phyloP scores from a whole-genome alignment of 2,888 invertebrate genomes.

The Stenoptilia bipunctidactyla region DNA sequence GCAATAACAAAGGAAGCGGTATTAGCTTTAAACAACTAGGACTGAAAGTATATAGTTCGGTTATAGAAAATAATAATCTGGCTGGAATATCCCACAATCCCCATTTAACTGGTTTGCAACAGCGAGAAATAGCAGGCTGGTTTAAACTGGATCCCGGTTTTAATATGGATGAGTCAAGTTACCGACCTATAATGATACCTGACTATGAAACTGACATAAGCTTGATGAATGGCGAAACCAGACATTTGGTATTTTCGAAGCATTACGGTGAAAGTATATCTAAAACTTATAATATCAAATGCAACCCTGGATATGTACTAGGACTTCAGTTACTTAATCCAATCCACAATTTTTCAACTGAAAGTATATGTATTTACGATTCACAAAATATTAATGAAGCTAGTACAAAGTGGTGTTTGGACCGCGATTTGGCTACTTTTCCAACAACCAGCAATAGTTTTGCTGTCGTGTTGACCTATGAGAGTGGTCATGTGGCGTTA shows the following conservation, averaged over 20 bases:
- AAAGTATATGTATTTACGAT: constrained; percentile 84
- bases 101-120: constrained; percentile 83
- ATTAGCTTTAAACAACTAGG: constrained; percentile 92
- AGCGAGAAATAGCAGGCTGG: constrained; percentile 94
- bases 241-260: constrained; percentile 83
- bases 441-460: constrained; percentile 90
- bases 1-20: constrained; percentile 88
- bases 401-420: constrained; percentile 81
- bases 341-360: constrained; percentile 88
- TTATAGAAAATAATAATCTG: constrained; percentile 84
- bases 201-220: constrained; percentile 72
- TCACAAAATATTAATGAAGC: constrained; percentile 75
- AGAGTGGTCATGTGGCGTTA: constrained; percentile 81
- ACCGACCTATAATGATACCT: constrained; percentile 81
- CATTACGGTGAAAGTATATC: constrained; percentile 67
- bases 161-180: constrained; percentile 76
- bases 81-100: constrained; percentile 96
- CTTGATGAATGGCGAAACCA: constrained; percentile 80
- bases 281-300: constrained; percentile 74
- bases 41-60: constrained; percentile 80
- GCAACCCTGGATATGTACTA: constrained; percentile 86
- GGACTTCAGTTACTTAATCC: constrained; percentile 93
- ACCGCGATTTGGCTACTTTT: constrained; percentile 89
- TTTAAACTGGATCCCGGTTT: constrained; percentile 79
- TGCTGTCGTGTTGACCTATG: constrained; percentile 82